Base-by-base conservation (phyloP, 2,113 vertebrate species). In the Beaufortia kweichowensis region DNA sequence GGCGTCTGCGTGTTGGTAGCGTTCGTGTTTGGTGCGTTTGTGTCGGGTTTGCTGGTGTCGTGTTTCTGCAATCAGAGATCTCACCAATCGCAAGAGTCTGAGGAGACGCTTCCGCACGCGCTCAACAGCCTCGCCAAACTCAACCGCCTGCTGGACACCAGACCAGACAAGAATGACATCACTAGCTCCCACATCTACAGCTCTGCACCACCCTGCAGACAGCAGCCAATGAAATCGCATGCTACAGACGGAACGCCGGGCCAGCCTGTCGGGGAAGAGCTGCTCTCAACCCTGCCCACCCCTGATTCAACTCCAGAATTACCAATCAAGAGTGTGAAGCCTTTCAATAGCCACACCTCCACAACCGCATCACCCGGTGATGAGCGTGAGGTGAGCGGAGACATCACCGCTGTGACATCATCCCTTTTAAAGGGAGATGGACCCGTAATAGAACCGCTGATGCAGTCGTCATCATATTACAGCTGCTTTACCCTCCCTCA, bases 291-390 rank as follows among this genome's bases (percentile, higher is more conserved):
- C n/a, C 81, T 94, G 77, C 94, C 94, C 33, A 94, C 94, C 0
- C 94, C 94, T 0, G 93, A 93, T 60, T 90, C 91, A 39, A 94
- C 92, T 3, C 92, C 95, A 0, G 93, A 94, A 83, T 86, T 95
- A 6, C 92, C 94, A 0, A 83, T 88, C 83, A 95, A 92, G 85
- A 92, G 82, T 82, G 85, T 91, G 63, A 90, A 88, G 60, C 75
- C 86, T 3, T 82, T 90, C 31, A 82, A 83, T 17, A 88, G 83
- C 8, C 91, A 85, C 85, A 0, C 72, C 73, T 86, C 4, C 83
- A 74, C 11, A 10, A 39, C 35, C 11, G 35, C 8, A 10, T 39
- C 35, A 10, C 8, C 8, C 9, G n/a, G 4, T 39, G 35, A 10
- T 10, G 8, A 39, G 35, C 79, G 0, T 87, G 91, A 21, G 86